Conservation (phyloP, 2,888 invertebrate species). For the Dasysyrphus albostriatus region DNA sequence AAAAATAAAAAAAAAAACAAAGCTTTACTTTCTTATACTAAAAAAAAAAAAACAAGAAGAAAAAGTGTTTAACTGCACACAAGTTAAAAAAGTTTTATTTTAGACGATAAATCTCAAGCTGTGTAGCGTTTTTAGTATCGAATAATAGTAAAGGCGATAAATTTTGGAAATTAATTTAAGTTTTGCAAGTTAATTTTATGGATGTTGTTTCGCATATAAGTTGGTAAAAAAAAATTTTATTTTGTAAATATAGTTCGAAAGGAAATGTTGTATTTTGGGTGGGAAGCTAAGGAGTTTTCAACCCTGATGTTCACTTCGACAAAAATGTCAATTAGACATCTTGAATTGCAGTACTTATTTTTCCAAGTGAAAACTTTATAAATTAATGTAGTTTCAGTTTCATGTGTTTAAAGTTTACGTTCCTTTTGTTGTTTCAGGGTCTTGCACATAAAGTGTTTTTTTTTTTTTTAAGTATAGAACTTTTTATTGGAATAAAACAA, state of each 20-base stretch:
- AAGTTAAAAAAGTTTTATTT: slow-evolving; percentile 52
- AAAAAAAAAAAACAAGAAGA: not conserved
- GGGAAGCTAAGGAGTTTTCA: too few species aligned
- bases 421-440: too few species aligned
- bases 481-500: too few species aligned
- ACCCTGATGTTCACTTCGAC: too few species aligned
- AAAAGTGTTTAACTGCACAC: slow-evolving; percentile 38
- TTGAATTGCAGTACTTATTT: too few species aligned
- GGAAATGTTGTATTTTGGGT: not conserved
- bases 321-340: too few species aligned
- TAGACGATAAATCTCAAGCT: slow-evolving; percentile 42
- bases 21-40: not conserved
- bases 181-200: slow-evolving; percentile 52
- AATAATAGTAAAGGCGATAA: slow-evolving; percentile 58
- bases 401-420: too few species aligned
- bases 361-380: too few species aligned
- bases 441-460: too few species aligned
- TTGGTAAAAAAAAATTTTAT: not conserved
- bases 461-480: too few species aligned
- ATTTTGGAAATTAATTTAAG: slow-evolving; percentile 65
- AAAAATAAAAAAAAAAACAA: not conserved
- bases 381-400: too few species aligned
- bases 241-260: not conserved
- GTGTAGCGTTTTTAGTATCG: slow-evolving; percentile 44
- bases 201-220: not conserved